A percentile compares a stretch with the other conserved stretches of the same genome.
Conservation (phyloP, 1,140 invertebrate species). For the Carposina sasakii region DNA sequence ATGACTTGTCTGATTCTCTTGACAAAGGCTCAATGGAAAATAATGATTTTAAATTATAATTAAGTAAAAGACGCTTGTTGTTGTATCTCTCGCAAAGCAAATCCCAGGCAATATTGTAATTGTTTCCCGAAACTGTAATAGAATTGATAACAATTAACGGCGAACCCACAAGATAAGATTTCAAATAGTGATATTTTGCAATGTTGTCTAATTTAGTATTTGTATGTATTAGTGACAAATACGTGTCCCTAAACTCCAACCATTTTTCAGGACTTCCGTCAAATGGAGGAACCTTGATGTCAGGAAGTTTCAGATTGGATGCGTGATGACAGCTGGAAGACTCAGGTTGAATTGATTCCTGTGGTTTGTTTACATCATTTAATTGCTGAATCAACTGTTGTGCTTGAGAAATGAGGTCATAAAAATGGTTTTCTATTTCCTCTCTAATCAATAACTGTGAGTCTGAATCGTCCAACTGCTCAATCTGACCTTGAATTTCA, state of each 20-base stretch:
- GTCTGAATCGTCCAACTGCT: too few relatives aligned
- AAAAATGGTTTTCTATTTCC: too few relatives aligned
- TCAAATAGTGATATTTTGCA: not conserved
- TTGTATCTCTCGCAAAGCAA: slow-evolving; percentile 4
- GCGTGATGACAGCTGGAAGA: too few relatives aligned
- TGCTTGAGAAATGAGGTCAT: too few relatives aligned
- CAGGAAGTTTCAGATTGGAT: too few relatives aligned
- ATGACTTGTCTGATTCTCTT: not conserved
- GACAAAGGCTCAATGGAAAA: not conserved
- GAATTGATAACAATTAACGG: not conserved
- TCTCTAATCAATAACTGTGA: too few relatives aligned
- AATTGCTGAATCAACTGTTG: too few relatives aligned
- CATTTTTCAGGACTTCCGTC: slow-evolving; percentile 1
- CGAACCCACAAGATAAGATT: slow-evolving; percentile 1
- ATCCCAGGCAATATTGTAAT: slow-evolving; percentile 7
- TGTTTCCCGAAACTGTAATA: not conserved
- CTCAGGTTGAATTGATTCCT: too few relatives aligned
- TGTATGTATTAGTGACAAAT: slow-evolving; percentile 1
- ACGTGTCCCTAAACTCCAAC: slow-evolving; percentile 6
- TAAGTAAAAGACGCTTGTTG: slow-evolving; percentile 3
- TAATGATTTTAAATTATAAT: slow-evolving; percentile 4
- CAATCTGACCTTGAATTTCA: too few relatives aligned
- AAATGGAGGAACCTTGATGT: slow-evolving; percentile 2
- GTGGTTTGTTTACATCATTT: too few relatives aligned
- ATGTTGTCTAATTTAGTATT: not conserved